Evolutionary conservation across 2,888 invertebrate genomes (phyloP).

Genomic region (Hybos culiciformis): DNA sequence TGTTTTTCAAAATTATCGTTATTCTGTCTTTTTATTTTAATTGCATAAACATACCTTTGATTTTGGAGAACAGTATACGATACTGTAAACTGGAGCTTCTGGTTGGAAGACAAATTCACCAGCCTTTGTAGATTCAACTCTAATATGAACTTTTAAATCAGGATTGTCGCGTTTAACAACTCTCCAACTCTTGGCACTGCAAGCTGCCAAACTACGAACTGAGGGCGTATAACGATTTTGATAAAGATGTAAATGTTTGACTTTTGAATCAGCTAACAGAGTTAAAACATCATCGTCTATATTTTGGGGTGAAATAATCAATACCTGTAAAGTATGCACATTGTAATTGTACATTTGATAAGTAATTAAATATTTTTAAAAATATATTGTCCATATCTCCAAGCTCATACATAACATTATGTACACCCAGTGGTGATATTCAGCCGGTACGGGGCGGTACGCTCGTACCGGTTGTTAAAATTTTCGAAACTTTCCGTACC

Average conservation of each 20-base stretch:
- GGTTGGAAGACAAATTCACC: conserved; percentile 53
- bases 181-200: conserved; percentile 38
- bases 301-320: conserved; percentile 58
- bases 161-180: conserved; percentile 43
- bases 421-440: too few species aligned
- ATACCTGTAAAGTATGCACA: conserved; percentile 37
- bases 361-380: not conserved
- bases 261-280: conserved; percentile 45
- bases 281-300: conserved; percentile 57
- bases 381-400: too few species aligned
- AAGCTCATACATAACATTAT: too few species aligned
- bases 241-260: conserved; percentile 54
- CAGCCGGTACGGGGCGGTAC: too few species aligned
- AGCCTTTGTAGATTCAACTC: conserved; percentile 45
- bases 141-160: conserved; percentile 50
- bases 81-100: conserved; percentile 50
- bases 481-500: too few species aligned
- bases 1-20: too few species aligned
- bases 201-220: conserved; percentile 38
- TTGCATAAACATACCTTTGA: conserved; percentile 42
- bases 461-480: too few species aligned
- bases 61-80: conserved; percentile 49
- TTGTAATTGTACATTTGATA: not conserved
- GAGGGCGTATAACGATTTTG: conserved; percentile 57
- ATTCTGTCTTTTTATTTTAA: too few species aligned